Evolutionary conservation across 2,797 vertebrate species (phyloP).

Genomic region (Chaunax sp.): DNA sequence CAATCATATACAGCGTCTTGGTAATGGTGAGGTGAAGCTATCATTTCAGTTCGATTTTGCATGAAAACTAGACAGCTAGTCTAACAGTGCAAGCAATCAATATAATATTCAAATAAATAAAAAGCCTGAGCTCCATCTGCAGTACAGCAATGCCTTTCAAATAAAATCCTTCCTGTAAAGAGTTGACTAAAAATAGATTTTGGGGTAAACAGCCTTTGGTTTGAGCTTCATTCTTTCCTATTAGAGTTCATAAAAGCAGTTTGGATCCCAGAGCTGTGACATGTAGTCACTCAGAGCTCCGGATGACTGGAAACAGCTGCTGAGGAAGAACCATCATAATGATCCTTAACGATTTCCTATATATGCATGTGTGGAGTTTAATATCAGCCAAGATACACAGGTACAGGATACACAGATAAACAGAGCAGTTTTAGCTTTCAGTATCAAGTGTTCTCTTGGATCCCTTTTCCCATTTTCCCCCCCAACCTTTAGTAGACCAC

Average conservation of each 20-base stretch:
- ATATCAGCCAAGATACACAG: background rate
- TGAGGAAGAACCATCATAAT: background rate
- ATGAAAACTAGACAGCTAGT: constrained; percentile 29
- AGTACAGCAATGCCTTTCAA: constrained; percentile 7
- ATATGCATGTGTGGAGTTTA: background rate
- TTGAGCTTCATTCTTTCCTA: background rate
- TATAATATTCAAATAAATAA: constrained; percentile 12
- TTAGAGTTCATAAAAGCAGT: background rate
- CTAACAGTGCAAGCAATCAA: constrained; percentile 20
- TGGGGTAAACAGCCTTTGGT: background rate
- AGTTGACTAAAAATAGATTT: background rate
- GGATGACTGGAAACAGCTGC: background rate
- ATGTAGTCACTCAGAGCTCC: background rate
- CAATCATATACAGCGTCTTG: background rate
- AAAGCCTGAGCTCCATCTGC: constrained; percentile 2
- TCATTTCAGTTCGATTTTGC: constrained; percentile 27
- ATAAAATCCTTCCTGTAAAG: background rate
- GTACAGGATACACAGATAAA: background rate
- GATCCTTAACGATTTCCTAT: background rate
- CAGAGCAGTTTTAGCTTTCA: background rate
- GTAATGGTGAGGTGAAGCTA: constrained; percentile 10
- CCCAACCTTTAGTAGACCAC: background rate
- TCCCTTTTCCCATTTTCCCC: too few species aligned
- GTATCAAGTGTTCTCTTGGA: too few species aligned
- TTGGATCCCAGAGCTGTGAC: background rate